These are phyloP conservation scores for Chaetodon trifasciatus DNA, from an alignment of 2,797 vertebrate species.

Conservation along the genomic window DNA sequence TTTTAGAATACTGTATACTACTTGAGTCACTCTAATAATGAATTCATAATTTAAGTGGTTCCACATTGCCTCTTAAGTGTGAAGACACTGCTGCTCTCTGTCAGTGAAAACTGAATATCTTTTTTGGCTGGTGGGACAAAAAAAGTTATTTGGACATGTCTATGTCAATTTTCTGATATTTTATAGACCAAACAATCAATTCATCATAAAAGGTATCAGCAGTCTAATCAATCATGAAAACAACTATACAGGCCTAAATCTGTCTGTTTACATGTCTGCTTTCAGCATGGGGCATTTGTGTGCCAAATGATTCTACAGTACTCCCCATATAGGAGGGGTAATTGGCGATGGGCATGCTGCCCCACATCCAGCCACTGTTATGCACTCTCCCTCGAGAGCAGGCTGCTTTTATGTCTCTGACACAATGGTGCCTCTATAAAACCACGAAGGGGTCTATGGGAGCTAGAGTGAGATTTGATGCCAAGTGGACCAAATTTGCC, in stretches of 20 bases:
- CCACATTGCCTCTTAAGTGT: not conserved
- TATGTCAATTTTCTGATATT: not conserved
- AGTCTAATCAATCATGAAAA: not conserved
- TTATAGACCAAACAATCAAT: not conserved
- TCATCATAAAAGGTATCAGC: not conserved
- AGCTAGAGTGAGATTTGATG: slow-evolving; percentile 19
- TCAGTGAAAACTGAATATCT: not conserved
- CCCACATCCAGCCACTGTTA: slow-evolving; percentile 46
- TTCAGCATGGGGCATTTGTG: slow-evolving; percentile 38
- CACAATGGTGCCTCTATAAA: slow-evolving; percentile 67
- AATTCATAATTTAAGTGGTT: not conserved
- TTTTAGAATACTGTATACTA: not conserved
- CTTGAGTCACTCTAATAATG: not conserved
- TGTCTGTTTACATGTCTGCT: slow-evolving; percentile 6
- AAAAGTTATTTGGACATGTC: too few species aligned
- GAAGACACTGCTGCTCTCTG: not conserved
- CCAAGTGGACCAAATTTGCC: slow-evolving; percentile 25
- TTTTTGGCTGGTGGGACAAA: not conserved
- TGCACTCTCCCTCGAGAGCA: slow-evolving; percentile 47
- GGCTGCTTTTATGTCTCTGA: slow-evolving; percentile 52
- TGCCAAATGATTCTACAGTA: slow-evolving; percentile 16
- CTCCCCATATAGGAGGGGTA: slow-evolving; percentile 35
- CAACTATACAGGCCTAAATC: not conserved
- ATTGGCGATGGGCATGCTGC: slow-evolving; percentile 46
- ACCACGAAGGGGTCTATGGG: slow-evolving; percentile 34